Evolutionary conservation across 2,888 invertebrate species (phyloP).

Genomic region (Microctonus hyperodae): DNA sequence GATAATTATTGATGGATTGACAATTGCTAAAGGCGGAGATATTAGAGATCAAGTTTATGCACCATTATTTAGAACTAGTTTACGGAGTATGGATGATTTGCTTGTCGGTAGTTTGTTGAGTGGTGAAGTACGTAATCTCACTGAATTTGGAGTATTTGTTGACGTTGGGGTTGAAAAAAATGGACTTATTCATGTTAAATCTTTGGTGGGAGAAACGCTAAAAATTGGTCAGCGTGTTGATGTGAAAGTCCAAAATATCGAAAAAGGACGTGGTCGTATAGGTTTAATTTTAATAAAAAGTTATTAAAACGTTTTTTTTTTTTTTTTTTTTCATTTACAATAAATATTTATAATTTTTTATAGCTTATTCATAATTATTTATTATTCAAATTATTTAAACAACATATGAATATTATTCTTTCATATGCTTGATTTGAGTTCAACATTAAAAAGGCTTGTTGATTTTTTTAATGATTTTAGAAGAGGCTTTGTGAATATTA

Average conservation of each 20-base stretch:
- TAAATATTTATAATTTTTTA: background rate
- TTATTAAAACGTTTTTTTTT: background rate
- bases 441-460: background rate
- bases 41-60: slow-evolving; percentile 71
- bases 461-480: background rate
- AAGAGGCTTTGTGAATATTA: background rate
- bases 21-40: slow-evolving; percentile 76
- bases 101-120: slow-evolving; percentile 70
- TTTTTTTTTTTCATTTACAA: background rate
- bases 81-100: slow-evolving; percentile 75
- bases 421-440: no score
- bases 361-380: no score
- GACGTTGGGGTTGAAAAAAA: slow-evolving; percentile 80
- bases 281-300: slow-evolving; percentile 57
- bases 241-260: slow-evolving; percentile 70
- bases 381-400: no score
- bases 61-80: slow-evolving; percentile 78
- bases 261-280: slow-evolving; percentile 68
- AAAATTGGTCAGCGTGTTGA: slow-evolving; percentile 75
- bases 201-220: slow-evolving; percentile 67
- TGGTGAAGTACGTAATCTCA: slow-evolving; percentile 85
- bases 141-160: slow-evolving; percentile 91
- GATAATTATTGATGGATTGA: slow-evolving; percentile 77
- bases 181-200: slow-evolving; percentile 75
- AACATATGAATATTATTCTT: no score